Evolutionary conservation across 2,888 invertebrate genomes (phyloP), one percentile per base, ranked within the genome.

Genomic region (Agrochola litura): DNA sequence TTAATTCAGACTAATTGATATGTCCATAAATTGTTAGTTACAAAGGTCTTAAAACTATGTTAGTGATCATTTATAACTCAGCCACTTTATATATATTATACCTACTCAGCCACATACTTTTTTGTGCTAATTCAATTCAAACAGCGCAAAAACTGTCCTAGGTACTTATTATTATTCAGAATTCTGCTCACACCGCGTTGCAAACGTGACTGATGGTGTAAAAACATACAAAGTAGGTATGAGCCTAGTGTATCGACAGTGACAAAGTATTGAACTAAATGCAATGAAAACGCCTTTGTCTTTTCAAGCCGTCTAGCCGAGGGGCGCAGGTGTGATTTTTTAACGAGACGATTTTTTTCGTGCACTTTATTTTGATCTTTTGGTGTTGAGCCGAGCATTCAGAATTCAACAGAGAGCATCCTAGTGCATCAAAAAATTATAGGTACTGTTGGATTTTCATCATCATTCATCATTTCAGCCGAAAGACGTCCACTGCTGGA

Each of bases 171-270:
- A 68, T 56, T 56, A 76, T 63, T 68, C n/a, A 43, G 49, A 56
- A 79, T 68, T 79, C 22, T 58, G 49, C 25, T 76, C 77, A 22
- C 19, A 37, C 10, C 25, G 52, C 41, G 2, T 43, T 52, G 5
- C 14, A 61, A 81, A 58, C 68, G 76, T 76, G 79, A 79, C 76
- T 30, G 41, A 41, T 54, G 30, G 9, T 63, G 41, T 56, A 79
- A 49, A 80, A 65, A 66, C 65, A 56, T 2, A 52, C 25, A n/a
- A 16, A 46, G 19, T 43, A 16, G 37, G 19, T 43, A 6, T 8
- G 5, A 37, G 22, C n/a, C 37, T 52, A 25, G 52, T 12, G 37
- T 63, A 46, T 16, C 10, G 49, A 10, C 16, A 67, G 54, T 64
- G 22, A 0, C 14, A 6, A 12, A 52, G 5, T 56, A 16, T 43